These are phyloP conservation scores for Clarias fuscus DNA, from an alignment of 2,797 vertebrate species.

Conservation along the genomic window DNA sequence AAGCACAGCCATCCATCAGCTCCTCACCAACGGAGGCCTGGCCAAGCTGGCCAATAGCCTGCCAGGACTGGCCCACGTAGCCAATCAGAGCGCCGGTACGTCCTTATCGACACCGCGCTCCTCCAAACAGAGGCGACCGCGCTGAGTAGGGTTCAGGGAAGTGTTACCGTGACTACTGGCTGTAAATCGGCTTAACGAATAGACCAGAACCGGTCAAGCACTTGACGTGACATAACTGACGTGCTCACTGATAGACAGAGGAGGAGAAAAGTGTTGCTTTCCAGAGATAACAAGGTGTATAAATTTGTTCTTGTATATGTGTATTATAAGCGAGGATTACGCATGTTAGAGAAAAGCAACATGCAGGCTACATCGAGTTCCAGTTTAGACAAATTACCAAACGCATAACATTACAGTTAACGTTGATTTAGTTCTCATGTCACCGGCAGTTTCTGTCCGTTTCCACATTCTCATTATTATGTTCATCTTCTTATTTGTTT, in stretches of 20 bases:
- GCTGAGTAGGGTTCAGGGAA: slow-evolving; percentile 62
- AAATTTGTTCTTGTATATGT: slow-evolving; percentile 1
- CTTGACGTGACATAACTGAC: neutral
- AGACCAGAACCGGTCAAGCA: neutral
- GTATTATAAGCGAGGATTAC: neutral
- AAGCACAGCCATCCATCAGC: slow-evolving; percentile 92
- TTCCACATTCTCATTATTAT: slow-evolving; percentile 24
- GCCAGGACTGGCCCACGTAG: slow-evolving; percentile 92
- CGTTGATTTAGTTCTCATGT: neutral
- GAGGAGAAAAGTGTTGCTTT: neutral
- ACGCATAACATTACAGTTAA: too few relatives aligned
- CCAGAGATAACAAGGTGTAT: neutral
- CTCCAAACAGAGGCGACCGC: slow-evolving; percentile 73
- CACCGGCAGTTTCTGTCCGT: slow-evolving; percentile 9
- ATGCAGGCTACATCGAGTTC: neutral
- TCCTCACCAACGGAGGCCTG: slow-evolving; percentile 90
- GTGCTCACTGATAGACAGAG: neutral
- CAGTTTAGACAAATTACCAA: neutral
- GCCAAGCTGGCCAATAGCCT: slow-evolving; percentile 92
- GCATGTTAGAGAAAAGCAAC: neutral
- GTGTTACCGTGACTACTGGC: neutral
- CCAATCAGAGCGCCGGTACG: slow-evolving; percentile 89
- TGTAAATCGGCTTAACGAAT: neutral
- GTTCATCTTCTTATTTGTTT: slow-evolving; percentile 25
- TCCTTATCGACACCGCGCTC: slow-evolving; percentile 53